A percentile compares a stretch with the other conserved stretches of the same genome.
Conservation (phyloP, 2,797 vertebrate genomes). For the Nothura maculosa region DNA sequence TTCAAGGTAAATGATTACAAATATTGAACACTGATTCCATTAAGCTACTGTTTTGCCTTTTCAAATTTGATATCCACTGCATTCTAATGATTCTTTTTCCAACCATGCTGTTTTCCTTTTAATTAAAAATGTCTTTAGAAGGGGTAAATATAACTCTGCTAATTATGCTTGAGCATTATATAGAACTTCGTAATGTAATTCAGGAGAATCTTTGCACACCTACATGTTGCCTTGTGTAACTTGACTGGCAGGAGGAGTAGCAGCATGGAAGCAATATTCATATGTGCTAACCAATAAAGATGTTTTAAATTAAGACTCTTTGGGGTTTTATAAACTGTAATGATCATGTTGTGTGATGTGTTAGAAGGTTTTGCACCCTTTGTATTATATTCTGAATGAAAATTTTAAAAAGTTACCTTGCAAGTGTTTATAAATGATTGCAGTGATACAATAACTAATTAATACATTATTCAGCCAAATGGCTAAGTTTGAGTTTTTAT, state of each 20-base stretch:
- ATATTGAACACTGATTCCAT: background rate
- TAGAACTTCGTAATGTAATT: background rate
- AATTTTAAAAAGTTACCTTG: background rate
- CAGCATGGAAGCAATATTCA: background rate
- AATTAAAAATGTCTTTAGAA: background rate
- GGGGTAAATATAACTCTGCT: background rate
- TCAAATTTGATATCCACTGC: background rate
- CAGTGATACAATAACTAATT: background rate
- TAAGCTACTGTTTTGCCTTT: background rate
- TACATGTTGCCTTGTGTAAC: background rate
- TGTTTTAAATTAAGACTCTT: background rate
- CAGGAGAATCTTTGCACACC: background rate
- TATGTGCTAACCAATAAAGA: background rate
- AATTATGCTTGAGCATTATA: background rate
- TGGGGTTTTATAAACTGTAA: background rate
- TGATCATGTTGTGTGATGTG: background rate
- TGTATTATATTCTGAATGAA: background rate
- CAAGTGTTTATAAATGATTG: background rate
- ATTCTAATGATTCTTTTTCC: background rate
- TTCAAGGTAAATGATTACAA: background rate
- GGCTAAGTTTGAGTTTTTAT: background rate
- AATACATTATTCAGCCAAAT: background rate
- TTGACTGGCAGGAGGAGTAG: background rate
- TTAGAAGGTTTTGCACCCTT: background rate
- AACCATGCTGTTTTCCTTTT: background rate